Base-by-base conservation (phyloP, 2,888 invertebrate species). In the Nomada ferruginata region DNA sequence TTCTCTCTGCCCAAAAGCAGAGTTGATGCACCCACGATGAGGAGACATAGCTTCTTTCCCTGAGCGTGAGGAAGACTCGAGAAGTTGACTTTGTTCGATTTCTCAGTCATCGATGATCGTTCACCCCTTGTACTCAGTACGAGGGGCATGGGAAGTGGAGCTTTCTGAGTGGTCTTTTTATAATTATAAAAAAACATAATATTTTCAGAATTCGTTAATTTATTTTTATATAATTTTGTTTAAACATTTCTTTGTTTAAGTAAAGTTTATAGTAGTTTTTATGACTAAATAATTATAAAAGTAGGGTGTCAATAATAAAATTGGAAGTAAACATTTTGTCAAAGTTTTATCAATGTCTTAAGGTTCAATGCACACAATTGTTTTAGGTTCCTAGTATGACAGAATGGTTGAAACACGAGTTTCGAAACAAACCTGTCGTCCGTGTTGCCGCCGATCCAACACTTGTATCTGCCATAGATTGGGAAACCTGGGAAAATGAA, bases 381-480 rank as follows among this genome's bases (percentile, higher is more conserved):
- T 36, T 36, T 36, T 36, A 93, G 91, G 88, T 91, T 64, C 95
- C 95, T 0, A 95, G 95, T 7, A 94, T 96, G 71, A 94, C 96
- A 0, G 95, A 96, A 80, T 97, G 97, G 97, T 94, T 97, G 82
- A 94, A 94, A 23, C 86, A 91, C 18, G 93, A 93, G 76, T 92
- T 94, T 65, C 70, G 71, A 29, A 92, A 93, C 5, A 93, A 93
- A 53, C 83, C 93, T 5, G 94, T 94, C 20, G 95, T 95, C 15
- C 95, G 96, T 52, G 95, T 97, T 10, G 97, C 97, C 0, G 96
- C 96, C 4, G 97, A 97, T 94, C 96, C 97, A 0, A 96, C 96
- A 82, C 94, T 97, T 36, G 95, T 97, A 11, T 96, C 97, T 0
- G 95, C 96, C 53, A 94, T 94, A 20, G 95, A 95, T 71, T 97